Base-by-base conservation (phyloP, 1,140 invertebrate species). In the Drosophila setifemur region DNA sequence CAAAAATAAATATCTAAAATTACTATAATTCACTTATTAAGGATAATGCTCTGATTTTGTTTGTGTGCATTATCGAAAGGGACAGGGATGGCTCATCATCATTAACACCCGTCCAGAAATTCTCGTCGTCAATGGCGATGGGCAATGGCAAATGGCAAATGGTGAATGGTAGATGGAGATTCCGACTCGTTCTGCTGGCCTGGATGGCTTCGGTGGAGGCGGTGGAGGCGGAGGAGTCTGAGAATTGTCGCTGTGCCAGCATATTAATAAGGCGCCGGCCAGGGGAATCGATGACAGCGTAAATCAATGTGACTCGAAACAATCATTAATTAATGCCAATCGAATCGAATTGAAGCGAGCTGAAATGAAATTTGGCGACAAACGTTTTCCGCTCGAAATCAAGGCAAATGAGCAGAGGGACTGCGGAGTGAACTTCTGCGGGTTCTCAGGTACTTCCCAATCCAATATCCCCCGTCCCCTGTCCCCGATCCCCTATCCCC, bases 271-370 rank as follows among this genome's bases (percentile, higher is more conserved):
- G 57, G 79, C 64, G 52, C 66, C 64, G 68, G 61, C 78, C 68
- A 69, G 48, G 73, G 73, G 75, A 70, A 71, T 85, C 79, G 69
- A 70, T 73, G 64, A 70, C 53, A 71, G 67, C 66, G 81, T 86
- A 86, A 85, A 86, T 85, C 79, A 85, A 86, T 69, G 55, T 44
- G 66, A 61, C 52, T 79, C 73, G 79, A 79, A 85, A 85, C 81
- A 85, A 85, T 85, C 79, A 85, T 85, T 85, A 85, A 85, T 85
- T 85, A 85, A 85, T 85, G 79, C 79, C 79, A 85, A 86, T 86
- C 81, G 79, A 83, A 85, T 73, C 54, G 78, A 83, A 83, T 61
- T 25, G 55, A 78, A 66, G 64, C 74, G 74, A 85, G 66, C 60
- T 49, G 70, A 79, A 85, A 85, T 86, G 74, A 85, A 85, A 86